Percentiles rank a stretch among this genome's conserved stretches.
These are phyloP conservation scores for Mizuhopecten yessoensis DNA, from an alignment of 1,140 invertebrate species.

Conservation along the genomic window DNA sequence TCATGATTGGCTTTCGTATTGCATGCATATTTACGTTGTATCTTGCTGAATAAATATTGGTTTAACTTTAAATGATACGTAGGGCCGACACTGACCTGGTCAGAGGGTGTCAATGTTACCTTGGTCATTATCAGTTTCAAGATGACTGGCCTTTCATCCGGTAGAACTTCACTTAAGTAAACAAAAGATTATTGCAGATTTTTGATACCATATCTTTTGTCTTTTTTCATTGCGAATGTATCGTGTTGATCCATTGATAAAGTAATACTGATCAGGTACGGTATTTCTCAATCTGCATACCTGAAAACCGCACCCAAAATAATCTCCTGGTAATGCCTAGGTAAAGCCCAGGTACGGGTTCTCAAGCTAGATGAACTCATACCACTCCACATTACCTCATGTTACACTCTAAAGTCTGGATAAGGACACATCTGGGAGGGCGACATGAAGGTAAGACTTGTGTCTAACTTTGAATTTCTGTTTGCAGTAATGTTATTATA, in stretches of 20 bases:
- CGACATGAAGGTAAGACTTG: background rate
- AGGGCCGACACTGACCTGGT: background rate
- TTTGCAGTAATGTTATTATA: no score
- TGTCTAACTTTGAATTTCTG: background rate
- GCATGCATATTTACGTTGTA: background rate
- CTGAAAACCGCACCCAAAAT: background rate
- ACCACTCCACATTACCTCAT: background rate
- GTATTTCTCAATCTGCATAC: background rate
- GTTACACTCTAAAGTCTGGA: background rate
- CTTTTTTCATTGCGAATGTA: background rate
- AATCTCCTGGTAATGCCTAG: background rate
- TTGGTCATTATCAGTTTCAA: slow-evolving; percentile 11
- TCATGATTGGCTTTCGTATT: background rate
- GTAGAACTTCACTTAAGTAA: background rate
- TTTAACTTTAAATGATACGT: background rate
- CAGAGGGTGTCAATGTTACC: background rate
- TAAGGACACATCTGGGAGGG: background rate
- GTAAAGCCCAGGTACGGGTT: background rate
- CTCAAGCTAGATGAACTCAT: background rate
- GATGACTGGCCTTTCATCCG: background rate
- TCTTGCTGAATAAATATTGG: background rate
- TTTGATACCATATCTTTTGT: background rate
- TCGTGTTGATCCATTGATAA: background rate
- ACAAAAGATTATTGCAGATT: background rate
- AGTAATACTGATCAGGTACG: background rate